Percentiles rank a stretch among this genome's conserved stretches.
Evolutionary conservation across 2,113 vertebrate species (phyloP).

Genomic region (Lepisosteus oculatus): DNA sequence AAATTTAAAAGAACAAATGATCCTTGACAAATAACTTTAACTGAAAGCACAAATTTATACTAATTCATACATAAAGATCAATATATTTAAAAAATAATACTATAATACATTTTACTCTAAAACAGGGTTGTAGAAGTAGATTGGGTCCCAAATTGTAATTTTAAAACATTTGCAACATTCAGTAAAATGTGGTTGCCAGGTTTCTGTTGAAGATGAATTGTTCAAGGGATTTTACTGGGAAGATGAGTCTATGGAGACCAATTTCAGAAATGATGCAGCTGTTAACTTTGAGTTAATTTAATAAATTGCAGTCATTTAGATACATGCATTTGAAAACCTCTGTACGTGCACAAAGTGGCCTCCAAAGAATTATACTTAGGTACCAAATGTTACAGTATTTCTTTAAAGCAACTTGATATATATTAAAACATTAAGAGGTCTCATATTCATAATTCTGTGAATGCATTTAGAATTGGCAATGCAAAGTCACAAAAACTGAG

Average conservation of each 20-base stretch:
- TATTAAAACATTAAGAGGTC: not conserved
- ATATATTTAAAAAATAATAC: no score
- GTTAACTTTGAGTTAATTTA: slow-evolving; percentile 69
- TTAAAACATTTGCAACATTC: slow-evolving; percentile 4
- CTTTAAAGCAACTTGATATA: slow-evolving; percentile 24
- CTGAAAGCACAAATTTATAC: no score
- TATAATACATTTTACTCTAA: not conserved
- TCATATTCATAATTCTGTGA: no score
- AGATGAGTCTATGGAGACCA: slow-evolving; percentile 63
- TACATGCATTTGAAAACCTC: slow-evolving; percentile 43
- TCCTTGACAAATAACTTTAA: no score
- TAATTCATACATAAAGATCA: no score
- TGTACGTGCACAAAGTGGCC: slow-evolving; percentile 47
- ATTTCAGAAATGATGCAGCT: slow-evolving; percentile 71
- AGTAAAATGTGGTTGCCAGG: slow-evolving; percentile 44
- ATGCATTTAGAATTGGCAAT: not conserved
- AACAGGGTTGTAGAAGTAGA: not conserved
- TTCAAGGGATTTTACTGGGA: slow-evolving; percentile 59
- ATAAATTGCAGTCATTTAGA: slow-evolving; percentile 52
- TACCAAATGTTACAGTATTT: slow-evolving; percentile 51
- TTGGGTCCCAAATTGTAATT: not conserved
- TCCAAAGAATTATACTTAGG: slow-evolving; percentile 42
- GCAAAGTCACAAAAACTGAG: not conserved
- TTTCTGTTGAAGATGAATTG: slow-evolving; percentile 69
- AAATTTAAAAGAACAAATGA: no score